Base-by-base conservation (phyloP, 2,113 vertebrate species). In the Salvelinus sp. region DNA sequence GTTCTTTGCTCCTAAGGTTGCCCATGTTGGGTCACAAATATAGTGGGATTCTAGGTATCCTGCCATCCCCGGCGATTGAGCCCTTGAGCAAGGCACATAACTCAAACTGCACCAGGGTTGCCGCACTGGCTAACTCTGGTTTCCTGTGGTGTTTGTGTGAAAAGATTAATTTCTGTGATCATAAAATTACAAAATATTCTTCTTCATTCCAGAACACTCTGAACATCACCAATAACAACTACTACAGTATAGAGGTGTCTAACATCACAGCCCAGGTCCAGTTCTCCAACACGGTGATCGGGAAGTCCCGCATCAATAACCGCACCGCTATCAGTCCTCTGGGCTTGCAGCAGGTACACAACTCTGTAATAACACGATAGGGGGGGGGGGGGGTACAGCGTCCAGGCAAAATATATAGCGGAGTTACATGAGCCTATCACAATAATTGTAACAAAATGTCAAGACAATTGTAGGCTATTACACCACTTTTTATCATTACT, bases 161-260 rank as follows among this genome's bases (percentile, higher is more conserved):
- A 9, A 54, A 54, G 4, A 14, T 3, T 0, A 54, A 54, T 18
- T 14, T 2, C 23, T 66, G 64, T 14, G 64, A 12, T 16, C 13
- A 18, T 25, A 63, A 25, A 28, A 12, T 66, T 0, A 27, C 1
- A 10, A 68, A 12, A 20, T 70, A 3, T 12, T 13, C 68, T 0
- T 72, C 74, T 87, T 38, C 87, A 50, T 94, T 89, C 0, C 88
- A 98, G 96, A 97, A 95, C 76, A 95, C 94, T 0, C 75, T 97
- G 65, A 97, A 96, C 88, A 98, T 98, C 89, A 97, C 95, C 0
- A 98, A 98, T 87, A 98, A 98, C 88, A 97, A 97, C 87, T 97
- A 95, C 81, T 98, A 97, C 75, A 95, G 96, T 0, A 95, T 97
- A 81, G 93, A 96, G 86, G 96, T 97, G 77, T 93, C 96, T 81